These are phyloP conservation scores for Tetrax tetrax DNA, from an alignment of 2,113 vertebrate genomes.

Conservation along the genomic window DNA sequence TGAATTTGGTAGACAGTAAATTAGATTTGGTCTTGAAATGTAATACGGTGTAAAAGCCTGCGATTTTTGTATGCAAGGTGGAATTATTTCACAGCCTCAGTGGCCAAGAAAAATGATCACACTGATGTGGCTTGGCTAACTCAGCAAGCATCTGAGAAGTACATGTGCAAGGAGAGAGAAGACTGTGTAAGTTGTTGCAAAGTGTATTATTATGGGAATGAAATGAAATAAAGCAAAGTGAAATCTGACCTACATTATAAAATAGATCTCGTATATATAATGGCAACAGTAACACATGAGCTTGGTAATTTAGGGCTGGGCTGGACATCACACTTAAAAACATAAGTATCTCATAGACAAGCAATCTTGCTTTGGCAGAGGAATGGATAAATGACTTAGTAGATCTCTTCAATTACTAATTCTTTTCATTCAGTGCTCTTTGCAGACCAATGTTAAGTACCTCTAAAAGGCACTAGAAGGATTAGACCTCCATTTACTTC, in stretches of 20 bases:
- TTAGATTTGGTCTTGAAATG: not conserved
- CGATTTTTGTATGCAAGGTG: not conserved
- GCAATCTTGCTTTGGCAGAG: not conserved
- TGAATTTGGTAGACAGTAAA: not conserved
- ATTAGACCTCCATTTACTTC: constrained; percentile 46
- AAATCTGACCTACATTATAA: not conserved
- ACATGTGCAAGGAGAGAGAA: not conserved
- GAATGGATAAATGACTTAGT: not conserved
- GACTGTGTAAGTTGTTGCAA: not conserved
- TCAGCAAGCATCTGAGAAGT: not conserved
- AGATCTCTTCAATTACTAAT: constrained; percentile 19
- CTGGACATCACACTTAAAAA: not conserved
- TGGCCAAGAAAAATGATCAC: not conserved
- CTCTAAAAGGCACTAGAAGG: constrained; percentile 40
- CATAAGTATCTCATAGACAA: not conserved
- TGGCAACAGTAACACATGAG: not conserved
- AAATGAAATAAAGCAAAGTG: not conserved
- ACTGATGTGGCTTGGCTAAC: not conserved
- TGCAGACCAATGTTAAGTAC: constrained; percentile 39
- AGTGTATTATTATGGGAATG: not conserved
- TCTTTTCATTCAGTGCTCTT: constrained; percentile 18
- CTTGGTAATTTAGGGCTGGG: not conserved
- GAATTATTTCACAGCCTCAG: not conserved
- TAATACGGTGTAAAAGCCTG: not conserved
- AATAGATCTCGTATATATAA: not conserved